A percentile compares a stretch with the other conserved stretches of the same genome.
Conservation (phyloP, 2,797 vertebrate genomes). For the Periparus ater region DNA sequence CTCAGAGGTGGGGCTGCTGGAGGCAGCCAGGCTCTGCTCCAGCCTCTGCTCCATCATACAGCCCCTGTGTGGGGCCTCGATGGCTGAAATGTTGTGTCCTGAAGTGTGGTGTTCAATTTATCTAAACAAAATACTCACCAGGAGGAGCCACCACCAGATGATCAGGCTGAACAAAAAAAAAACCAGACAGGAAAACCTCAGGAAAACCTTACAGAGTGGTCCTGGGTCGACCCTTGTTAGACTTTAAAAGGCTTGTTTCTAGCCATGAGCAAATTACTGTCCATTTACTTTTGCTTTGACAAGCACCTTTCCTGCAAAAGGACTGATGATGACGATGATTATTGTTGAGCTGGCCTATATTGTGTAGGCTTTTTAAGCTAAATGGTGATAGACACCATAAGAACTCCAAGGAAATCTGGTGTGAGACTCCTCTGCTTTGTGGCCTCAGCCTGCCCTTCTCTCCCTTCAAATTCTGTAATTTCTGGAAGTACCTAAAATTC, state of each 20-base stretch:
- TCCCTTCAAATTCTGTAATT: not conserved
- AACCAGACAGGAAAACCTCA: not conserved
- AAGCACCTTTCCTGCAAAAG: not conserved
- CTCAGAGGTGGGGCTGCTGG: not conserved
- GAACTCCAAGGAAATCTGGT: not conserved
- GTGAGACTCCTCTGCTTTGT: not conserved
- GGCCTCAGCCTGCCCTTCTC: not conserved
- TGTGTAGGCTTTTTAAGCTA: not conserved
- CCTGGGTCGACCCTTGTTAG: not conserved
- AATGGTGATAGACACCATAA: not conserved
- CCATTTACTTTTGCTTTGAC: not conserved
- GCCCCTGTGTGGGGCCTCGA: too few species aligned
- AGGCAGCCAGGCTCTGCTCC: rapidly evolving
- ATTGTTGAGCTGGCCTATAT: constrained; percentile 3
- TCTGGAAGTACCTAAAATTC: not conserved
- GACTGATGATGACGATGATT: not conserved
- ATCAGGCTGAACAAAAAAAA: not conserved
- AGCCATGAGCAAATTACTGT: not conserved
- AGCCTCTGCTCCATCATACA: not conserved
- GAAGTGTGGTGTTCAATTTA: not conserved
- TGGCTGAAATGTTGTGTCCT: not conserved
- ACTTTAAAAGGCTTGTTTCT: not conserved
- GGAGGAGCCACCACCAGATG: not conserved
- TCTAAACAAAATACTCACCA: not conserved
- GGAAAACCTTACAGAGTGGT: not conserved